Evolutionary conservation across 1,140 invertebrate species (phyloP), one percentile per base, ranked within the genome.

Genomic region (Bombus turneri): DNA sequence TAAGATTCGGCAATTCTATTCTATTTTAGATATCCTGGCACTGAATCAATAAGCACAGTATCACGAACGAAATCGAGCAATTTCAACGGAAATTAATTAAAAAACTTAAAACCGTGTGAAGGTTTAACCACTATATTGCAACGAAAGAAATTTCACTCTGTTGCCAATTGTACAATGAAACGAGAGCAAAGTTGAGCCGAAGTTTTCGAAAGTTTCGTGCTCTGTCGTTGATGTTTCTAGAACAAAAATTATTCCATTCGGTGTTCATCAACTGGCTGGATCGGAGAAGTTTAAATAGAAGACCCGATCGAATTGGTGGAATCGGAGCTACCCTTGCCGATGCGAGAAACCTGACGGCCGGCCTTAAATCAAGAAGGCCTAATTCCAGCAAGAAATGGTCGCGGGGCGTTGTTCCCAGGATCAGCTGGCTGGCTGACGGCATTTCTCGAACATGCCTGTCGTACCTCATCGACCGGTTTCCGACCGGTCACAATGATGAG

Each of bases 331-430:
- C 87, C 83, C 85, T 90, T 41, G 86, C 85, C 92, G 90, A 89
- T 94, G 94, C 94, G 94, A 95, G 94, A 95, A 95, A 92, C 90
- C 83, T 87, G 89, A 43, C 91, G 88, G 92, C 91, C 91, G 93
- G 92, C 83, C 90, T 94, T 94, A 95, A 94, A 95, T 95, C 94
- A 94, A 95, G 92, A 69, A 91, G 92, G 91, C 91, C 94, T 94
- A 94, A 95, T 95, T 95, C 93, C 91, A 88, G 92, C 94, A 95
- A 95, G 93, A 95, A 95, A 92, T 88, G 81, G 88, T 91, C 88
- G 84, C 90, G 91, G 91, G 93, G 91, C 93, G 94, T 94, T 94
- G 93, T 95, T 95, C 94, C 94, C 94, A 95, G 93, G 94, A 95
- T 95, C 94, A 95, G 94, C 94, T 95, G 94, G 92, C 83, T 83